Conservation (phyloP, 1,140 invertebrate species). For the Apis florea region DNA sequence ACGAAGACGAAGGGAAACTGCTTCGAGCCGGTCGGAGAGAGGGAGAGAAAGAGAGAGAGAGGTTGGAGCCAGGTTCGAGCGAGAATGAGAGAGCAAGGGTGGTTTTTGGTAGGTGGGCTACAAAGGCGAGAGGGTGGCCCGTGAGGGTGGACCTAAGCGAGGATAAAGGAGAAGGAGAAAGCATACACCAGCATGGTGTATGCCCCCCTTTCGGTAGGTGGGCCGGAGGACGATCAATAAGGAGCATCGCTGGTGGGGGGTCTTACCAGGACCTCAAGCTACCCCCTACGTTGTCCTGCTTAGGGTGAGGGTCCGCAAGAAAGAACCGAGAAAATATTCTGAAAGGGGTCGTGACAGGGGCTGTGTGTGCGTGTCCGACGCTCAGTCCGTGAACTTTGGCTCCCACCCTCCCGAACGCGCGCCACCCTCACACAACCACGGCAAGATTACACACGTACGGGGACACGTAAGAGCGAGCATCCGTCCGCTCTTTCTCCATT, state of each 20-base stretch:
- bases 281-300: conserved; percentile 74
- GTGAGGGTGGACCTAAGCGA: conserved; percentile 79
- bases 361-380: conserved; percentile 36
- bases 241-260: conserved; percentile 77
- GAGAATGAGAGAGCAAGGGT: conserved; percentile 54
- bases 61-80: background rate
- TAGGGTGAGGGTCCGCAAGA: conserved; percentile 77
- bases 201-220: conserved; percentile 63
- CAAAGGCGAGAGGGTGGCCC: conserved; percentile 77
- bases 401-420: conserved; percentile 44
- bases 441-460: conserved; percentile 45
- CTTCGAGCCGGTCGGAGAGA: background rate
- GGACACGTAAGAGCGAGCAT: conserved; percentile 31
- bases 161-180: conserved; percentile 80
- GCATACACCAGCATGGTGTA: conserved; percentile 65
- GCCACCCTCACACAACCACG: conserved; percentile 12
- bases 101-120: conserved; percentile 79
- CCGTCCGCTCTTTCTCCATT: background rate
- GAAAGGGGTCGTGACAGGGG: conserved; percentile 69
- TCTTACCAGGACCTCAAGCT: conserved; percentile 78
- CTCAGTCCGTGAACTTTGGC: conserved; percentile 64
- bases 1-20: conserved; percentile 30
- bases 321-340: conserved; percentile 80
- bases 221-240: conserved; percentile 80
- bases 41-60: background rate